Evolutionary conservation across 2,797 vertebrate species (phyloP), one percentile per base, ranked within the genome.

Genomic region (Sebastes elongatus): DNA sequence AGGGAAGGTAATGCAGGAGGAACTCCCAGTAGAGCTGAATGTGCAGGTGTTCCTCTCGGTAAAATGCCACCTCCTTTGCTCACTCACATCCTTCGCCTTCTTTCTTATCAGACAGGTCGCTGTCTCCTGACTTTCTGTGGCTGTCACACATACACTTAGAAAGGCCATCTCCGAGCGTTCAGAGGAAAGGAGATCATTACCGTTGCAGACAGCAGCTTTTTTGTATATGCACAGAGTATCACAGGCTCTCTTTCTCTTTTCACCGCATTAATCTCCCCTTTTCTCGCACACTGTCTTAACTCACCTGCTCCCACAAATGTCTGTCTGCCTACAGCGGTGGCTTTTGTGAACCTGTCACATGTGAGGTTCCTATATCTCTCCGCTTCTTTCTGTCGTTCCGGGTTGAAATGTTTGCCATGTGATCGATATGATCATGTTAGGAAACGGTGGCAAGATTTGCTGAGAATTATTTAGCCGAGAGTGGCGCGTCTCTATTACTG

Each of bases 11-110:
- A 96, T 94, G 96, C 92, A 92, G 85, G 83, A 90, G 86, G 88
- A 92, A 93, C 93, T 99, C 97, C 97, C 97, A 97, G 96, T 96
- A 97, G 97, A 97, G 97, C 97, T 97, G 97, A 98, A 97, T 97
- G 96, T 97, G 96, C 97, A 97, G 97, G 97, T 97, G 97, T 95
- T 96, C 95, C 95, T 95, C 96, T 95, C 96, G 93, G 94, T 95
- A 95, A 97, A 97, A 97, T 97, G 96, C 97, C 96, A 94, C 88
- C 88, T 93, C 90, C 88, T 91, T 93, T 91, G 78, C 92, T 94
- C 91, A 70, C 85, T 93, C 86, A 85, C 89, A 93, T 94, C 88
- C 93, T 89, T 88, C 76, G 83, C 82, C 86, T 89, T 80, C 88
- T 88, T 89, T 91, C 90, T 95, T 92, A 94, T 96, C 94, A 97